Base-by-base conservation (phyloP, 2,888 invertebrate species). In the Luperina nickerlii region DNA sequence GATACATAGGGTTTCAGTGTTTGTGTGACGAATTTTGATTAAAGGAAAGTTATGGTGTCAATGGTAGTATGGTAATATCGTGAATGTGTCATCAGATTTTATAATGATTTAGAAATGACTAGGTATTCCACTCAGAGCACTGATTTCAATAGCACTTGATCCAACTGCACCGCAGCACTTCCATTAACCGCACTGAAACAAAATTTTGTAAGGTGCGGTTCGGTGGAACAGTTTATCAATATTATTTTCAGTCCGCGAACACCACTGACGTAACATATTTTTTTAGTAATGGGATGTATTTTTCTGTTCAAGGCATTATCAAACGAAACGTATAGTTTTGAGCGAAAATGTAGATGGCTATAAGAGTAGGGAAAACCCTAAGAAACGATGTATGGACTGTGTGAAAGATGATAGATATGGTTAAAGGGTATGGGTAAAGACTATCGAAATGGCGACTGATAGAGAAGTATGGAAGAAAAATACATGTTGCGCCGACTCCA, bases 1-100 rank as follows among this genome's bases (percentile, higher is more conserved):
- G 74, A 83, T 77, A 51, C 86, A 65, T 78, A 81, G 77, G 76
- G 60, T 62, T 76, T 65, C 63, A 71, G 81, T 32, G 45, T 38
- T 18, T 13, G 74, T 76, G 45, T 48, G 13, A 11, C 54, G 86
- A 85, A 85, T 85, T 75, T 27, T 63, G 45, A 83, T 73, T 27
- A 9, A 48, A 48, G 13, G 81, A 85, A 83, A 85, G 83, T 78
- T 45, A 18, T 38, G 1, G n/a, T 8, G 60, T 74, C 54, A 48
- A 24, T 42, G 63, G 48, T 15, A 32, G 60, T 69, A 38, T 77
- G 62, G 24, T 65, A 60, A 71, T 72, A 45, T 38, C 32, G 72
- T 62, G 20, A 15, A 63, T 2, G 9, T 81, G 66, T 71, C 75
- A 69, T 7, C 24, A 32, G 60, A 13, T 57, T 79, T 71, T 48